phyloP scores from a whole-genome alignment of 1,140 invertebrate species.

The Campoletis sonorensis region DNA sequence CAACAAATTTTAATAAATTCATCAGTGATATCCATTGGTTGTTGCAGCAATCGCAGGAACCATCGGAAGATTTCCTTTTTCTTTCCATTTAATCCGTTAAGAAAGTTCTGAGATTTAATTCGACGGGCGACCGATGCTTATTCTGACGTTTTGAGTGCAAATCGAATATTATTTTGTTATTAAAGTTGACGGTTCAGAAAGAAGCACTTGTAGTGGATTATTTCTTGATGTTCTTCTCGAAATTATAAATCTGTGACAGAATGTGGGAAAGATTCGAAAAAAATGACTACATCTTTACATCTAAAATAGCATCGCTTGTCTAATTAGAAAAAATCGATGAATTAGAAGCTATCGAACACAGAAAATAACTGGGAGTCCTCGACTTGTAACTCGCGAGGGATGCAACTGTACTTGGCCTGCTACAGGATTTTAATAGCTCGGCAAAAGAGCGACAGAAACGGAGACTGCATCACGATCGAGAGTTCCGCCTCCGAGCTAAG shows the following conservation, averaged over 20 bases:
- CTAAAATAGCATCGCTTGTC: too few species aligned
- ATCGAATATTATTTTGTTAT: too few species aligned
- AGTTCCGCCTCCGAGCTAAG: neutral
- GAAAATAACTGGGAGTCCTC: neutral
- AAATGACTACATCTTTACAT: too few species aligned
- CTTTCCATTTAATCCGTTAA: neutral
- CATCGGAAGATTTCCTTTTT: slow-evolving; percentile 14
- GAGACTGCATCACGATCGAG: neutral
- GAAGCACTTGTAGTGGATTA: too few species aligned
- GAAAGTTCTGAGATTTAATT: neutral
- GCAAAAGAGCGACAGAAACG: neutral
- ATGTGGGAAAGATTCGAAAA: neutral
- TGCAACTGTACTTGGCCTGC: slow-evolving; percentile 9
- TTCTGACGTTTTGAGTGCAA: too few species aligned
- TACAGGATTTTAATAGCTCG: neutral
- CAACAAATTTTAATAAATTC: slow-evolving; percentile 32
- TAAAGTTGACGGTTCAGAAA: too few species aligned
- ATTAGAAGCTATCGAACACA: too few species aligned
- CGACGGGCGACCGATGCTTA: too few species aligned
- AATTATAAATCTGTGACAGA: neutral
- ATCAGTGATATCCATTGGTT: slow-evolving; percentile 26
- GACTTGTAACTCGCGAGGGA: neutral
- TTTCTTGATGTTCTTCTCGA: too few species aligned
- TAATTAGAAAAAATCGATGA: too few species aligned
- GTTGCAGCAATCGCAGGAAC: slow-evolving; percentile 17